A percentile compares a stretch with the other conserved stretches of the same genome.
These are phyloP conservation scores for Acrocyrtus sp. DNA, from an alignment of 2,888 invertebrate species.

Conservation along the genomic window DNA sequence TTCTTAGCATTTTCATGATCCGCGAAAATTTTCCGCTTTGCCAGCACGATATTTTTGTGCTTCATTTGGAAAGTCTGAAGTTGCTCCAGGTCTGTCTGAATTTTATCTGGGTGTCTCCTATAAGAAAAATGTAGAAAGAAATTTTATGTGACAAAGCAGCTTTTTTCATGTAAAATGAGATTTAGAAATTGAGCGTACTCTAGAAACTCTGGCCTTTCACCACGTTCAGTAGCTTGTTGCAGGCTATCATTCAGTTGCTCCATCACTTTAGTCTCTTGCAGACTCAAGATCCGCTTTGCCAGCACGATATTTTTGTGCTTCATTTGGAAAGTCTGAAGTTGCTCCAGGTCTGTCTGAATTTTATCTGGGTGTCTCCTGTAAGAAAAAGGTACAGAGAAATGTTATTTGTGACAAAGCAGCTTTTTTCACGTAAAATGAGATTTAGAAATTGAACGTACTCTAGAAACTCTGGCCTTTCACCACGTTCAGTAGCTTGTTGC, in stretches of 20 bases:
- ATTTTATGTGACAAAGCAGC: too few species aligned
- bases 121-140: background rate
- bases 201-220: slow-evolving; percentile 7
- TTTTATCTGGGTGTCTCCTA: slow-evolving; percentile 1
- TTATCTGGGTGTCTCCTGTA: slow-evolving; percentile 5
- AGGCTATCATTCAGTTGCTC: slow-evolving; percentile 1
- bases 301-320: slow-evolving; percentile 7
- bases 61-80: background rate
- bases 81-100: slow-evolving; percentile 12
- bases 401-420: too few species aligned
- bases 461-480: slow-evolving; percentile 7
- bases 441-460: background rate
- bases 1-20: too few species aligned
- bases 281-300: background rate
- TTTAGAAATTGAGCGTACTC: background rate
- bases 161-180: too few species aligned
- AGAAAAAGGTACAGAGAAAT: background rate
- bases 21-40: too few species aligned
- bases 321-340: background rate
- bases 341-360: slow-evolving; percentile 5
- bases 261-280: slow-evolving; percentile 1
- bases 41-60: slow-evolving; percentile 7
- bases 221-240: background rate
- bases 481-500: background rate
- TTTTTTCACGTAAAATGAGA: too few species aligned